These are phyloP conservation scores for Nematolebias whitei DNA, from an alignment of 2,113 vertebrate genomes.

Conservation along the genomic window DNA sequence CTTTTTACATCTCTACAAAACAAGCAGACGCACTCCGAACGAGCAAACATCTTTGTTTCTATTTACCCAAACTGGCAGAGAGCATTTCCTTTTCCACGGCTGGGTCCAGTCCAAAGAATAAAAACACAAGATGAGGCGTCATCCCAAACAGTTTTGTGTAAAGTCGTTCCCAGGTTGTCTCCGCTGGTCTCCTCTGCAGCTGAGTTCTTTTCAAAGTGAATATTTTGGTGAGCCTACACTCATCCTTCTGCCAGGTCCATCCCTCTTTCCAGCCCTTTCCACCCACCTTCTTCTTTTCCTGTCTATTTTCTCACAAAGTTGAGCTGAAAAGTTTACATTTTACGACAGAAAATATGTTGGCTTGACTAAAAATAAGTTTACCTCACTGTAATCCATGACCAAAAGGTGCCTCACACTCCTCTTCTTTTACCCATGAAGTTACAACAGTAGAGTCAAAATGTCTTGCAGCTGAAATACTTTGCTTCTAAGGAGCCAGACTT, in stretches of 20 bases:
- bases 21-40: too few relatives aligned
- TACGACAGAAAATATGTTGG: too few relatives aligned
- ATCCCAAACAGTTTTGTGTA: conserved; percentile 15
- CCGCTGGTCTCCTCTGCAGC: conserved; percentile 9
- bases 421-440: too few relatives aligned
- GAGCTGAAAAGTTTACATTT: background rate
- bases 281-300: conserved; percentile 10
- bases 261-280: conserved; percentile 55
- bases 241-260: conserved; percentile 37
- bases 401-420: too few relatives aligned
- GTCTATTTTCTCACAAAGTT: conserved; percentile 24
- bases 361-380: too few relatives aligned
- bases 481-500: too few relatives aligned
- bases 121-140: conserved; percentile 31
- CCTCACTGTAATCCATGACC: too few relatives aligned
- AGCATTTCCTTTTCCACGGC: conserved; percentile 29
- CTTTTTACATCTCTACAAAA: conserved; percentile 9
- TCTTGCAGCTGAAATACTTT: too few relatives aligned
- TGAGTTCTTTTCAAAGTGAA: conserved; percentile 31
- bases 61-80: conserved; percentile 48
- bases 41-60: conserved; percentile 43
- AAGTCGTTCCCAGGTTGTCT: conserved; percentile 25
- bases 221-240: conserved; percentile 16
- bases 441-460: too few relatives aligned
- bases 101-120: conserved; percentile 29